A percentile compares a stretch with the other conserved stretches of the same genome.
phyloP scores from a whole-genome alignment of 2,888 invertebrate genomes.

The Sipha maydis region DNA sequence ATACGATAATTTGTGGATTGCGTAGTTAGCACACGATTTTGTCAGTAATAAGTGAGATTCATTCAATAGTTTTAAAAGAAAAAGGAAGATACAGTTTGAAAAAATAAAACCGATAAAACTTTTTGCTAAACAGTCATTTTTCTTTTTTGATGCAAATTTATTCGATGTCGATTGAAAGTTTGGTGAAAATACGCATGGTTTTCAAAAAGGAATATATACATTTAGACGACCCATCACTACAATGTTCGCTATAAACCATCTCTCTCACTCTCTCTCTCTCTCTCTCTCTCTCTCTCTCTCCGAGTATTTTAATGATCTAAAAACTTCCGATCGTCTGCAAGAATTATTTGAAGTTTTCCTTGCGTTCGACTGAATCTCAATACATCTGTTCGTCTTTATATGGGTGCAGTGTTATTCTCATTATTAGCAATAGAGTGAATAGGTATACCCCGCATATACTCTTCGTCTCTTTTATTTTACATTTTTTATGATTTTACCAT shows the following conservation, averaged over 20 bases:
- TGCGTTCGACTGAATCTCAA: not conserved
- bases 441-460: not conserved
- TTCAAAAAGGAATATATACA: conserved; percentile 34
- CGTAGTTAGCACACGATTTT: conserved; percentile 61
- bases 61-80: not conserved
- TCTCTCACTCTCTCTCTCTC: not conserved
- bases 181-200: conserved; percentile 31
- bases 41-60: conserved; percentile 25
- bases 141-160: conserved; percentile 31
- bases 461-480: not conserved
- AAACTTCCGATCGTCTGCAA: conserved; percentile 20
- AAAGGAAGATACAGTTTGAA: not conserved
- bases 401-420: not conserved
- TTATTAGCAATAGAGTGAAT: conserved; percentile 6
- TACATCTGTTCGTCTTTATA: not conserved
- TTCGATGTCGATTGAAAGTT: conserved; percentile 40
- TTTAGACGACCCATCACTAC: not conserved
- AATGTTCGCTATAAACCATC: conserved; percentile 30
- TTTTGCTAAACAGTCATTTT: conserved; percentile 25
- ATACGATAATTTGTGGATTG: conserved; percentile 61
- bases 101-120: conserved; percentile 15
- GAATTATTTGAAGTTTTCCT: conserved; percentile 25
- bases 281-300: too few relatives aligned
- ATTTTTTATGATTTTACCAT: conserved; percentile 3
- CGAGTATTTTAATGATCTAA: conserved; percentile 40